phyloP scores from a whole-genome alignment of 2,888 invertebrate species.

The Sinotaia quadrata region DNA sequence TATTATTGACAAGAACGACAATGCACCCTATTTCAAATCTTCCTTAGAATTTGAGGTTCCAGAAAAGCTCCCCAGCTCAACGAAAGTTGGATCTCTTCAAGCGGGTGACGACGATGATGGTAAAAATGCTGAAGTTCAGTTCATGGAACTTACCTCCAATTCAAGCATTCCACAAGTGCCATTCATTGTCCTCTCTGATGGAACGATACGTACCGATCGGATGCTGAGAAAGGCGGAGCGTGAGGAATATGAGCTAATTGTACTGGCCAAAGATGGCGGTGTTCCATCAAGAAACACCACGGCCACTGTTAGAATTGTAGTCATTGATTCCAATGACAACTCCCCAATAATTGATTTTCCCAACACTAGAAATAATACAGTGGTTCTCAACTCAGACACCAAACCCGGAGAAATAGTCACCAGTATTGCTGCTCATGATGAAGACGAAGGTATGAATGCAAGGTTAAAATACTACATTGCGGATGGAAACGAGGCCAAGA shows the following conservation, averaged over 20 bases:
- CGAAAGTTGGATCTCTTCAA: conserved; percentile 49
- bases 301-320: conserved; percentile 49
- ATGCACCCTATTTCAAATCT: conserved; percentile 48
- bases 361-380: conserved; percentile 46
- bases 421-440: conserved; percentile 47
- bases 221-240: conserved; percentile 52
- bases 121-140: conserved; percentile 48
- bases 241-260: conserved; percentile 48
- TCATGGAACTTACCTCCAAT: conserved; percentile 37
- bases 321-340: conserved; percentile 64
- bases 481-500: conserved; percentile 42
- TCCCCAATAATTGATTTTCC: conserved; percentile 58
- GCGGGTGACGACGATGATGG: conserved; percentile 55
- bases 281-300: conserved; percentile 49
- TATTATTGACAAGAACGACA: conserved; percentile 59
- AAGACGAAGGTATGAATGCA: conserved; percentile 54
- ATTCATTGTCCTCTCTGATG: conserved; percentile 51
- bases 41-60: conserved; percentile 45
- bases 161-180: conserved; percentile 34
- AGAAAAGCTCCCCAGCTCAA: conserved; percentile 46
- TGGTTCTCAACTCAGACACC: conserved; percentile 38
- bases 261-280: conserved; percentile 59
- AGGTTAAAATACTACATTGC: conserved; percentile 48
- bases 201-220: conserved; percentile 45
- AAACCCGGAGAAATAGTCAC: conserved; percentile 41